These are phyloP conservation scores for Hypanus sabinus DNA, from an alignment of 2,113 vertebrate species.

Conservation along the genomic window DNA sequence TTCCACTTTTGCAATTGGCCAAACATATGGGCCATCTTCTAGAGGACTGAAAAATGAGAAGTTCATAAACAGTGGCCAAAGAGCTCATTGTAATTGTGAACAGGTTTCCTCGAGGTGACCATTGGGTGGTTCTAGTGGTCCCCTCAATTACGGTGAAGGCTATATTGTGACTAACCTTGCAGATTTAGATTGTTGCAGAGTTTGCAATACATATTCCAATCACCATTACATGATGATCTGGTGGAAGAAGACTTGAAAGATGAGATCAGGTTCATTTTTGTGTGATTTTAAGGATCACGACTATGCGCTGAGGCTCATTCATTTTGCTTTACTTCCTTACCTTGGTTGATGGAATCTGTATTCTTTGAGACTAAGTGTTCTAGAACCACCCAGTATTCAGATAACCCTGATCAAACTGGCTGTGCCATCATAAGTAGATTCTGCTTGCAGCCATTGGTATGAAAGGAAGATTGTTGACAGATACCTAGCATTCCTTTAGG, in stretches of 20 bases:
- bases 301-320: neutral
- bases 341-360: neutral
- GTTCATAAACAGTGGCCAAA: neutral
- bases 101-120: neutral
- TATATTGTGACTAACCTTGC: too few relatives aligned
- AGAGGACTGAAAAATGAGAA: neutral
- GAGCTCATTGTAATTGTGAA: neutral
- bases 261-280: neutral
- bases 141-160: too few relatives aligned
- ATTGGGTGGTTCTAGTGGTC: neutral
- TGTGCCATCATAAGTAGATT: neutral
- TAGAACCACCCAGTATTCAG: neutral
- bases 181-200: too few relatives aligned
- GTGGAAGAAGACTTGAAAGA: neutral
- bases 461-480: neutral
- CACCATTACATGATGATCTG: neutral
- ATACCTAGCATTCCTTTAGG: neutral
- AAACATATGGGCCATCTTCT: neutral
- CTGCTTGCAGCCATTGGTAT: neutral
- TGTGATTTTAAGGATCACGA: neutral
- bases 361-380: neutral
- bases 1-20: neutral
- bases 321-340: neutral
- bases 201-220: too few relatives aligned
- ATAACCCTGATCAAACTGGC: neutral